Conservation (phyloP, 2,113 vertebrate genomes). For the Rynchops niger region DNA sequence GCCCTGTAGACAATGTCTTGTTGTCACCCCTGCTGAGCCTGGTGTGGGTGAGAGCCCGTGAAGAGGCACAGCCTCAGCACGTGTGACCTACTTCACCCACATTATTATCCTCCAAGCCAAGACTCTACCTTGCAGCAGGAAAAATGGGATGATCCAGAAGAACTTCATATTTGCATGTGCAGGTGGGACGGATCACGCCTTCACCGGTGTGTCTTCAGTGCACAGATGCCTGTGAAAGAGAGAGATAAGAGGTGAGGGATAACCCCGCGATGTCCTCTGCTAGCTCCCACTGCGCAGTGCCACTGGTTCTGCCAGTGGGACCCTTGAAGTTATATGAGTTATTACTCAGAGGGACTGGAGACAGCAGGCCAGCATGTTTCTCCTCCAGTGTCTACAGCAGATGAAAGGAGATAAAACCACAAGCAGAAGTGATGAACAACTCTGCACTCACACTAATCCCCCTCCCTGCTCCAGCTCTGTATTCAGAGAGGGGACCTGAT, state of each 20-base stretch:
- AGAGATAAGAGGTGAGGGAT: background rate
- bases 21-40: background rate
- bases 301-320: background rate
- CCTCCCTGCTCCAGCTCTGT: background rate
- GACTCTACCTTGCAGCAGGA: constrained; percentile 55
- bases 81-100: background rate
- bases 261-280: background rate
- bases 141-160: constrained; percentile 41
- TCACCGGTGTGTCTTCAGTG: background rate
- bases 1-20: background rate
- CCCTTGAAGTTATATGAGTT: background rate
- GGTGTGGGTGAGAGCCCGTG: background rate
- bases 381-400: background rate
- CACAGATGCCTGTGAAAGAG: background rate
- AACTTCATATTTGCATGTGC: constrained; percentile 13
- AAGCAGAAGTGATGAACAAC: background rate
- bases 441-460: background rate
- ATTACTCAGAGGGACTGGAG: background rate
- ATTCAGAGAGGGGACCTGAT: background rate
- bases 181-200: background rate
- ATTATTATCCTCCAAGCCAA: background rate
- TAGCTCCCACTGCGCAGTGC: background rate
- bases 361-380: background rate
- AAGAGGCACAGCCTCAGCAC: background rate
- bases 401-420: background rate